phyloP scores from a whole-genome alignment of 2,113 vertebrate species.

The Centropus bengalensis region DNA sequence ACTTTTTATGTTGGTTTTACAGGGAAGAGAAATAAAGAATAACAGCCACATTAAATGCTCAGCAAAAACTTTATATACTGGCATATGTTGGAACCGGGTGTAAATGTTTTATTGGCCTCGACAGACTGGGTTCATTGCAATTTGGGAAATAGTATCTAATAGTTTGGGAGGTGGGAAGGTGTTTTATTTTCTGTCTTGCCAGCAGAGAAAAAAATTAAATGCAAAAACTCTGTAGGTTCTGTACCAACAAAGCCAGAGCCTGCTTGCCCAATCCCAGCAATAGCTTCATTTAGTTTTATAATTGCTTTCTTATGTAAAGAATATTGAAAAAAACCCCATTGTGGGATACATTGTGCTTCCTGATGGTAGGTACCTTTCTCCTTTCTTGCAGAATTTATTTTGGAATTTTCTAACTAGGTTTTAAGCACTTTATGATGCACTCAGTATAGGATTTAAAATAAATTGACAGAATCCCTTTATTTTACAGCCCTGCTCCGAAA shows the following conservation, averaged over 20 bases:
- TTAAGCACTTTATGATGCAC: background rate
- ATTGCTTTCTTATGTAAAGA: background rate
- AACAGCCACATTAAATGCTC: constrained; percentile 27
- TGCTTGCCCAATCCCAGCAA: background rate
- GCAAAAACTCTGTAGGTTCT: background rate
- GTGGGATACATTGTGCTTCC: background rate
- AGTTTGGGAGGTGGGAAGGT: background rate
- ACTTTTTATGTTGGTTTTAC: background rate
- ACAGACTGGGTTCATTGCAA: background rate
- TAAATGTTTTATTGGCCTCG: background rate
- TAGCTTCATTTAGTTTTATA: background rate
- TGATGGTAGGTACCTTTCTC: background rate
- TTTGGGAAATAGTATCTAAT: background rate
- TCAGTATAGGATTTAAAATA: background rate
- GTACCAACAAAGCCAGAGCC: background rate
- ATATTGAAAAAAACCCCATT: background rate
- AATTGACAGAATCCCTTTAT: background rate
- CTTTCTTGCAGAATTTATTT: background rate
- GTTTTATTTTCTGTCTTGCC: background rate
- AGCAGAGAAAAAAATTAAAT: background rate
- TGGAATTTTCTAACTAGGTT: background rate
- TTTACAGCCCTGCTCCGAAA: constrained; percentile 17
- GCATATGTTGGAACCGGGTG: constrained; percentile 18
- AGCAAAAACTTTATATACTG: constrained; percentile 5
- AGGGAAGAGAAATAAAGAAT: background rate